Conservation (phyloP, 2,113 vertebrate genomes). For the Boulengerochromis microlepis region DNA sequence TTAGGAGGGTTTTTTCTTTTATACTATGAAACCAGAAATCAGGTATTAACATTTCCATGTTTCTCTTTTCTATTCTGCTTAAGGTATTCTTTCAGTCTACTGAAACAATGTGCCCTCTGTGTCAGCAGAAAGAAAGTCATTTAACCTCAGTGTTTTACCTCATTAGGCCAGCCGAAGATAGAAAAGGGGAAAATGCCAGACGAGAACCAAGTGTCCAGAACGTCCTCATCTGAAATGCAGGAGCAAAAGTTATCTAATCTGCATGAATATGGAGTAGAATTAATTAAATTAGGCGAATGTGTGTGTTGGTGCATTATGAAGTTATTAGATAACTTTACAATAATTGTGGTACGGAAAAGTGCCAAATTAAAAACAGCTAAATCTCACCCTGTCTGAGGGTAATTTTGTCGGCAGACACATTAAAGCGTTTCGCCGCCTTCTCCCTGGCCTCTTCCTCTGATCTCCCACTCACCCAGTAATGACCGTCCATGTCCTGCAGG, state of each 20-base stretch:
- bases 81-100: background rate
- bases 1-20: background rate
- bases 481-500: constrained; percentile 78
- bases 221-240: constrained; percentile 75
- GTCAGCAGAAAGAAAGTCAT: background rate
- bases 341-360: background rate
- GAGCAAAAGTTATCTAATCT: background rate
- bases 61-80: background rate
- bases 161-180: constrained; percentile 83
- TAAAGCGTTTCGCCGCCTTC: constrained; percentile 80
- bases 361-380: background rate
- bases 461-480: constrained; percentile 87
- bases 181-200: constrained; percentile 89
- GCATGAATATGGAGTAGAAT: background rate
- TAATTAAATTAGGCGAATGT: background rate
- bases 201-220: constrained; percentile 89
- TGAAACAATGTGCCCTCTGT: background rate
- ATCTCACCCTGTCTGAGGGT: constrained; percentile 80
- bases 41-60: background rate
- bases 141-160: constrained; percentile 66
- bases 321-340: background rate
- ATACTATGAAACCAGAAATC: background rate
- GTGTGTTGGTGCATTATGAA: background rate
- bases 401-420: constrained; percentile 77
- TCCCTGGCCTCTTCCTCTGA: constrained; percentile 74